These are phyloP conservation scores for Myotis myotis DNA, from an alignment of 2,797 vertebrate species.

Conservation along the genomic window DNA sequence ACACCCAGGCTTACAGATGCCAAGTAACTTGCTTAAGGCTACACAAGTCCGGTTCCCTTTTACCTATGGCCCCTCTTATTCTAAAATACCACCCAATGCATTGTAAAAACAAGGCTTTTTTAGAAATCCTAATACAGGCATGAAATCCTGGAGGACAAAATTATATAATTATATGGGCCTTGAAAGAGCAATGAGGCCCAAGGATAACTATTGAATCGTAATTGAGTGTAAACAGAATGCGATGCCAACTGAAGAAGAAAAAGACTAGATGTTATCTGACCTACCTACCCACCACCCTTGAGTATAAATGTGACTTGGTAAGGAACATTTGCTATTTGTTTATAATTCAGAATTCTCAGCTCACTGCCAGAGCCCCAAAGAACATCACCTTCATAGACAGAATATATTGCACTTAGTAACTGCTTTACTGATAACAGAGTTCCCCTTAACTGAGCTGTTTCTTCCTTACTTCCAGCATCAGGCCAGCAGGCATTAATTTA, in stretches of 20 bases:
- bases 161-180: neutral
- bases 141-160: neutral
- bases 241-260: neutral
- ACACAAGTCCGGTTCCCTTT: neutral
- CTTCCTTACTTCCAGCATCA: neutral
- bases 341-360: neutral
- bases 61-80: neutral
- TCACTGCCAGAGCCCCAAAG: neutral
- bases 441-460: neutral
- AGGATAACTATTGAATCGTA: neutral
- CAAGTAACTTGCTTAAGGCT: neutral
- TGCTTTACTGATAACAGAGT: neutral
- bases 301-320: neutral
- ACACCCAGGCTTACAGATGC: neutral
- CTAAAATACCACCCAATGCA: neutral
- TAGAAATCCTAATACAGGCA: neutral
- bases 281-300: neutral
- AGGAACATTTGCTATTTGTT: neutral
- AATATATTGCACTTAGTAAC: neutral
- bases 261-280: neutral
- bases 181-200: neutral
- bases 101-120: neutral
- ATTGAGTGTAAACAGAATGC: neutral
- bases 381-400: neutral
- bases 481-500: neutral